Conservation (phyloP, 2,113 vertebrate genomes). For the Peromyscus leucopus region DNA sequence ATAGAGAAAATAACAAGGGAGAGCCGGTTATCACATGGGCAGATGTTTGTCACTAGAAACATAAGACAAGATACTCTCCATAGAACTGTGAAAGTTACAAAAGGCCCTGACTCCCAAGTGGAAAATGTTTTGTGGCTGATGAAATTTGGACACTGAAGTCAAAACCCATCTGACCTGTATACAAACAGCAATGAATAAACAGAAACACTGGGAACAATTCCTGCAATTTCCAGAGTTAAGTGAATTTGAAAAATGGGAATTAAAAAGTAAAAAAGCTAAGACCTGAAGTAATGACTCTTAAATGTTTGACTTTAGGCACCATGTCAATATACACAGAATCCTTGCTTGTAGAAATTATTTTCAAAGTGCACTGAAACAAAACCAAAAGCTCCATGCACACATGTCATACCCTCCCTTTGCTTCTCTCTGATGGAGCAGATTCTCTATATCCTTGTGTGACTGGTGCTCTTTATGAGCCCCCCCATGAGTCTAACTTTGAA, state of each 20-base stretch:
- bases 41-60: neutral
- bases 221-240: neutral
- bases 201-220: neutral
- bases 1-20: neutral
- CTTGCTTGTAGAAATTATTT: neutral
- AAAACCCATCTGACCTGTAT: neutral
- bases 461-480: conserved; percentile 37
- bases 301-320: neutral
- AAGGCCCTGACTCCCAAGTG: rapidly evolving
- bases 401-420: neutral
- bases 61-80: neutral
- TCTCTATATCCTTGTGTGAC: neutral
- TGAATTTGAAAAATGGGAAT: neutral
- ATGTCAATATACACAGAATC: neutral
- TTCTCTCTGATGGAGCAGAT: neutral
- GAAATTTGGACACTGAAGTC: neutral
- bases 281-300: neutral
- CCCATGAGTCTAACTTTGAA: conserved; percentile 28
- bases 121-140: neutral
- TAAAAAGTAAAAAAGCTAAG: neutral
- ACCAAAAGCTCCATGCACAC: neutral
- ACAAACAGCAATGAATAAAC: neutral
- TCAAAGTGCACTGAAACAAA: neutral
- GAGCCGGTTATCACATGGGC: neutral
- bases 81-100: neutral